Base-by-base conservation (phyloP, 2,888 invertebrate species). In the Ischnus inquisitorius region DNA sequence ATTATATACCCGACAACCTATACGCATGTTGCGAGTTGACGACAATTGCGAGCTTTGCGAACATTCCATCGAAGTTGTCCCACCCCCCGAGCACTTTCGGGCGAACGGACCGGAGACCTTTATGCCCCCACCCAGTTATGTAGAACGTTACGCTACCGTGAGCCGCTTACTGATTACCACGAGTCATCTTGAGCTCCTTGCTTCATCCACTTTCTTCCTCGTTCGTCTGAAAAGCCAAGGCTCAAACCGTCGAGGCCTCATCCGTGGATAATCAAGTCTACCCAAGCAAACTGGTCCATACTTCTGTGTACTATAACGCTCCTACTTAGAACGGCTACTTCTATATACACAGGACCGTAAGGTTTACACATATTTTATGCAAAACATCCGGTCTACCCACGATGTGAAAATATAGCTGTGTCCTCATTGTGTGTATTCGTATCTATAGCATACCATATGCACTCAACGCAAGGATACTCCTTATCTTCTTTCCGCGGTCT, bases 201-300 rank as follows among this genome's bases (percentile, higher is more conserved):
- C 57, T 75, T 41, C 25, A 69, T 83, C 64, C 71, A 81, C 25
- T 67, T 41, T 62, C 68, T 34, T 68, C 80, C 86, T 85, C 83
- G 81, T 75, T 72, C 48, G 41, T 74, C 69, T 83, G 72, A 79
- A 19, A 69, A 19, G 28, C 74, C 62, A n/a, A 48, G 28, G 51
- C 62, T 39, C 41, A 34, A 79, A 75, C 76, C 82, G 74, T 82
- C 71, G 51, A 54, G 28, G 79, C 71, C 82, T 87, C 84, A 86
- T 88, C 85, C 85, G 79, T 74, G 68, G 81, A 87, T 87, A 86
- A 89, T 84, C 82, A 85, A 81, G 76, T 67, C 46, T 6, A 46
- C 48, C 48, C 76, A 46, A 22, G 43, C 51, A 74, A 34, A 79
- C 67, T 4, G 14, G 43, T 62, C 46, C 25, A 46, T 43, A 43